Percentiles rank a stretch among this genome's conserved stretches.
These are phyloP conservation scores for Ochropleura plecta DNA, from an alignment of 2,888 invertebrate species.

Conservation along the genomic window DNA sequence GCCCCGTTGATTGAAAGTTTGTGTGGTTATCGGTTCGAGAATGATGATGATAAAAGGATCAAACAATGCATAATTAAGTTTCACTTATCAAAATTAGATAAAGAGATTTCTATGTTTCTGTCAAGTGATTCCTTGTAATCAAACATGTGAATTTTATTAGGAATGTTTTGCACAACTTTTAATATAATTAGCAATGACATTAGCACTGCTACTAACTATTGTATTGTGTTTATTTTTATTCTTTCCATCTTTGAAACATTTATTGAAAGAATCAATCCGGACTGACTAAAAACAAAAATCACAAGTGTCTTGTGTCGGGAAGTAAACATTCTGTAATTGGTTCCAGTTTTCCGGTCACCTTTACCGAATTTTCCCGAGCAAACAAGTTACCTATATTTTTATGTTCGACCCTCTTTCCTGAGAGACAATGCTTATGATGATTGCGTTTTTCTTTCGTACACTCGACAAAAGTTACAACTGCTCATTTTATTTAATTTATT, in stretches of 20 bases:
- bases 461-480: neutral
- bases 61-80: neutral
- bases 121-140: too few species aligned
- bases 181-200: too few species aligned
- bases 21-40: too few species aligned
- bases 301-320: neutral
- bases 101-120: neutral
- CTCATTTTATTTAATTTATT: neutral
- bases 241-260: neutral
- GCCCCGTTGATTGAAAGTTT: too few species aligned
- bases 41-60: too few species aligned
- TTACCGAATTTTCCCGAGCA: conserved; percentile 10
- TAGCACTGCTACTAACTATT: neutral
- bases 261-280: neutral
- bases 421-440: conserved; percentile 25
- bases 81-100: neutral
- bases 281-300: neutral
- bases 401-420: conserved; percentile 1
- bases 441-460: conserved; percentile 23
- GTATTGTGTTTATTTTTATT: neutral
- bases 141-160: neutral
- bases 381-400: conserved; percentile 27
- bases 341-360: neutral
- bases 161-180: neutral
- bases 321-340: neutral